Base-by-base conservation (phyloP, 2,888 invertebrate species). In the Lydus trimaculatus region DNA sequence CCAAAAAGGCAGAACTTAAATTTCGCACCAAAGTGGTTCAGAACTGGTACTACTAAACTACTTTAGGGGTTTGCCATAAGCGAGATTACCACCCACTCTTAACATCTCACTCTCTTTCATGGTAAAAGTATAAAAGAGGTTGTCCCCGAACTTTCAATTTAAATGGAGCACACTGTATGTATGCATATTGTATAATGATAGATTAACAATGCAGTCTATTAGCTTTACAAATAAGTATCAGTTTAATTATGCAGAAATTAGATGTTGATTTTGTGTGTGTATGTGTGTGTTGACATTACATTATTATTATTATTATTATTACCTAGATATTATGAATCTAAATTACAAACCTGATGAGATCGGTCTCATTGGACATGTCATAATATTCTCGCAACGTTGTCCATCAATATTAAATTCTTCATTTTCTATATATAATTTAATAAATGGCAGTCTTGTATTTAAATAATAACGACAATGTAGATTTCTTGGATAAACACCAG, bases 371-470 rank as follows among this genome's bases (percentile, higher is more conserved):
- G 96, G 96, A 81, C 96, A 97, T 0, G 96, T 95, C 94, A 97
- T 96, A 78, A 96, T 94, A 84, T 96, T 96, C 85, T 97, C 96
- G 83, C 96, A 96, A 65, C 96, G 89, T 81, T 96, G 96, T 0
- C 96, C 96, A 79, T 96, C 96, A 77, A 96, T 95, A 84, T 96
- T 96, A 86, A 96, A 96, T 84, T 96, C 95, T 83, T 96, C 95
- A 84, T 96, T 96, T 84, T 96, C 95, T 79, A 96, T 94, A 87
- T 96, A 95, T 77, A 95, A 88, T 86, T 95, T 95, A 83, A 96
- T 96, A 87, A 94, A 96, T 25, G 95, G 95, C 80, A 94, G 89
- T 56, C 95, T 88, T 5, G 96, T 96, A 87, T 95, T 96, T 64
- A 97, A 89, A 80, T 94, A 93, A 84, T 96, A 97, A 82, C 94